phyloP scores from a whole-genome alignment of 2,797 vertebrate species.

The Poecile montanus region DNA sequence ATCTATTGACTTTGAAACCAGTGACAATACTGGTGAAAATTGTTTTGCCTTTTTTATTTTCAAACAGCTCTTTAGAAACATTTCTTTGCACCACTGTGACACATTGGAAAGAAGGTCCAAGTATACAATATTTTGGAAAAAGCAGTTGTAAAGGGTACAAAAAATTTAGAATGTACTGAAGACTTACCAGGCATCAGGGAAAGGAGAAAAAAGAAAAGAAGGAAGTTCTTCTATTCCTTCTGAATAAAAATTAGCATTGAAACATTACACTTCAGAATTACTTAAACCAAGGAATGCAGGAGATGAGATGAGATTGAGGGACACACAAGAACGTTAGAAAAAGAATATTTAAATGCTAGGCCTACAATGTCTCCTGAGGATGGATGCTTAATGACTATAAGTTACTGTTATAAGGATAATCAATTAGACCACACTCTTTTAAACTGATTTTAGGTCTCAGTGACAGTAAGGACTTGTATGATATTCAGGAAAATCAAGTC shows the following conservation, averaged over 20 bases:
- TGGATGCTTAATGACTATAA: neutral
- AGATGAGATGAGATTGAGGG: neutral
- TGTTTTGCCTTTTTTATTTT: neutral
- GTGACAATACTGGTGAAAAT: neutral
- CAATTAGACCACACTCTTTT: neutral
- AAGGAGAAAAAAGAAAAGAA: neutral
- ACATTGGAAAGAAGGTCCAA: neutral
- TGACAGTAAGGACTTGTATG: neutral
- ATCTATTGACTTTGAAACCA: neutral
- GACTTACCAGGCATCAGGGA: too few species aligned
- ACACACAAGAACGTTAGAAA: neutral
- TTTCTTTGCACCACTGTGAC: neutral
- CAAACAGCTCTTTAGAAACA: neutral
- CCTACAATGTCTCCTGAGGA: neutral
- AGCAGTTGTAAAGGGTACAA: neutral
- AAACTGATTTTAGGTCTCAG: neutral
- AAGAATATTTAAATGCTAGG: neutral
- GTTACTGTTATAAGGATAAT: neutral
- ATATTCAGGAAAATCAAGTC: neutral
- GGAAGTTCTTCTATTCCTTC: neutral
- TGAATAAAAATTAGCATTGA: neutral
- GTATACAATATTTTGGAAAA: neutral
- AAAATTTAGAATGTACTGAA: neutral
- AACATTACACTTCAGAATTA: neutral
- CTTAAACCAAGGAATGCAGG: neutral